Percentiles rank a stretch among this genome's conserved stretches.
These are phyloP conservation scores for Regulus satrapa DNA, from an alignment of 2,113 vertebrate genomes.

Conservation along the genomic window DNA sequence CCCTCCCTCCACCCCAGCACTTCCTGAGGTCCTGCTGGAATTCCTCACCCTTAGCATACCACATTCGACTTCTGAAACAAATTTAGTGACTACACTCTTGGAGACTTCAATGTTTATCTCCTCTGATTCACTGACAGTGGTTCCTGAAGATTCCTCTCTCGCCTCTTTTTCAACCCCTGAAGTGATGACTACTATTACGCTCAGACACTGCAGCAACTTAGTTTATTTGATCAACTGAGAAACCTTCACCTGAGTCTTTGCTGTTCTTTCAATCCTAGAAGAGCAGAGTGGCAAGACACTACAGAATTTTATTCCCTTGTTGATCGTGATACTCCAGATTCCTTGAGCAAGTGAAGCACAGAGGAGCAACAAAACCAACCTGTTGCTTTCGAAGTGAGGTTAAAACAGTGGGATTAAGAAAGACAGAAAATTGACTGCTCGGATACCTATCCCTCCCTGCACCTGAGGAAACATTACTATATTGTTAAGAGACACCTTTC, in stretches of 20 bases:
- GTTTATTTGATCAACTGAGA: fast-evolving
- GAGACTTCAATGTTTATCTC: not conserved
- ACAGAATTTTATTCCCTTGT: not conserved
- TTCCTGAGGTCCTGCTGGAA: not conserved
- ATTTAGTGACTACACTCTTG: not conserved
- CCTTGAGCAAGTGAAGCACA: not conserved
- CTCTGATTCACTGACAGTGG: not conserved
- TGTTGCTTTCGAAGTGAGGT: not conserved
- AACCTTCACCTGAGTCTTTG: not conserved
- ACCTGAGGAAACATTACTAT: not conserved
- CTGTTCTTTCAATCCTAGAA: not conserved
- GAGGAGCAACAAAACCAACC: not conserved
- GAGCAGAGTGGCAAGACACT: not conserved
- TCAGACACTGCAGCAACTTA: not conserved
- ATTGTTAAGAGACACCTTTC: not conserved
- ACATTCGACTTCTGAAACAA: not conserved
- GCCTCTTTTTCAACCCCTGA: not conserved
- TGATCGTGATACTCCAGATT: not conserved
- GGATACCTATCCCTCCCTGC: not conserved
- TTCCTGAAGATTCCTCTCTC: not conserved
- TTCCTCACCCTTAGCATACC: not conserved
- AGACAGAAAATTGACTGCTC: not conserved
- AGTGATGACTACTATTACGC: not conserved
- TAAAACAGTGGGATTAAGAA: not conserved
- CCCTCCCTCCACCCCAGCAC: not conserved